Conservation (phyloP, 2,113 vertebrate species). For the Micromys minutus region DNA sequence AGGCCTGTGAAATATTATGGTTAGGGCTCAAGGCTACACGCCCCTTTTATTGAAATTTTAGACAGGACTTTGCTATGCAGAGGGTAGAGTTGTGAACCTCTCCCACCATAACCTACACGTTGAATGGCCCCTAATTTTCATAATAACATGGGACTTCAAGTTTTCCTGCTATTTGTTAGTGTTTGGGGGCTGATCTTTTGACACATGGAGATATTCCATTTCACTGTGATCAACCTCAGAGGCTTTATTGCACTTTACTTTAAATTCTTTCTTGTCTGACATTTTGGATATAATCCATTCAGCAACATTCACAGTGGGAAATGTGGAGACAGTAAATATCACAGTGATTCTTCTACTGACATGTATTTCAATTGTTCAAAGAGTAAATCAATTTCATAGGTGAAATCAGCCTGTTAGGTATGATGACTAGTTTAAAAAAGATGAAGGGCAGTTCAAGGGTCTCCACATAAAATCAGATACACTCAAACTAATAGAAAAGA, state of each 20-base stretch:
- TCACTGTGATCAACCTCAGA: neutral
- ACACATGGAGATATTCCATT: neutral
- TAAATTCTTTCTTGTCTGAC: slow-evolving; percentile 19
- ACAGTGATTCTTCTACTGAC: neutral
- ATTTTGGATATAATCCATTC: slow-evolving; percentile 44
- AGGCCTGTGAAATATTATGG: neutral
- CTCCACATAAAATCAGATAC: too few species aligned
- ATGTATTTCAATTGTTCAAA: slow-evolving; percentile 16
- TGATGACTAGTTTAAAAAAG: slow-evolving; percentile 1
- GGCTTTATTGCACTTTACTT: neutral
- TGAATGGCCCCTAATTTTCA: neutral
- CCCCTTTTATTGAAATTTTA: neutral
- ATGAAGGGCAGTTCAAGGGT: too few species aligned
- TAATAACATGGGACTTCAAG: neutral
- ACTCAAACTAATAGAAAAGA: too few species aligned
- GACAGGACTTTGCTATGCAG: neutral
- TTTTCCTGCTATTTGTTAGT: slow-evolving; percentile 17
- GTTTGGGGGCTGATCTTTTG: neutral
- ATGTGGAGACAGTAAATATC: neutral
- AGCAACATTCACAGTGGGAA: neutral
- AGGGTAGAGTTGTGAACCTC: neutral
- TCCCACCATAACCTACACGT: neutral
- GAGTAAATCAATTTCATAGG: neutral
- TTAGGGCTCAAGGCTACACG: neutral
- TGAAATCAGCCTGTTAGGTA: neutral